phyloP scores from a whole-genome alignment of 2,113 vertebrate genomes.

The Petaurus breviceps region DNA sequence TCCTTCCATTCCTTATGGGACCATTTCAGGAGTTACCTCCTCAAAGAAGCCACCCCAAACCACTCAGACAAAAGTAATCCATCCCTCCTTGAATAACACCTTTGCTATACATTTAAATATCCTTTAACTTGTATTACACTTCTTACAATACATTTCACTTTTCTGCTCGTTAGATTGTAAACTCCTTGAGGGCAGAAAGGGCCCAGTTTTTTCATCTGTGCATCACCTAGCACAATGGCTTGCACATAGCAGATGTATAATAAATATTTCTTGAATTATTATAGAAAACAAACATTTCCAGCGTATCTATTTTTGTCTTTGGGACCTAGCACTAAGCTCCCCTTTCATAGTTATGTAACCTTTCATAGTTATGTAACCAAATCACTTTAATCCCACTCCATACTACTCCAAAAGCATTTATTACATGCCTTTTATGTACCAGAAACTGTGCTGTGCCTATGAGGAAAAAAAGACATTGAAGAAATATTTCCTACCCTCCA shows the following conservation, averaged over 20 bases:
- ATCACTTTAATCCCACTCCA: background rate
- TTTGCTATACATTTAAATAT: background rate
- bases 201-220: background rate
- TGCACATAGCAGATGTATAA: background rate
- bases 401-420: background rate
- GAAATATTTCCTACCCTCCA: background rate
- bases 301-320: background rate
- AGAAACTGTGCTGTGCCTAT: background rate
- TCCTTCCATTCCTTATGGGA: background rate
- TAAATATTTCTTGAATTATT: background rate
- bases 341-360: background rate
- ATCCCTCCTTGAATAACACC: background rate
- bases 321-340: background rate
- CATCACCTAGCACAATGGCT: background rate
- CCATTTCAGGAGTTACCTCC: background rate
- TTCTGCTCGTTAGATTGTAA: background rate
- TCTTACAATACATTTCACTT: background rate
- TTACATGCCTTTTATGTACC: background rate
- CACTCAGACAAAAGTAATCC: background rate
- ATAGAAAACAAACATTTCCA: background rate
- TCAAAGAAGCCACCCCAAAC: background rate
- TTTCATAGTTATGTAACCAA: background rate
- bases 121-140: background rate
- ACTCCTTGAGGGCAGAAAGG: background rate
- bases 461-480: background rate